Conservation (phyloP, 2,797 vertebrate genomes). For the Molossus molossus region DNA sequence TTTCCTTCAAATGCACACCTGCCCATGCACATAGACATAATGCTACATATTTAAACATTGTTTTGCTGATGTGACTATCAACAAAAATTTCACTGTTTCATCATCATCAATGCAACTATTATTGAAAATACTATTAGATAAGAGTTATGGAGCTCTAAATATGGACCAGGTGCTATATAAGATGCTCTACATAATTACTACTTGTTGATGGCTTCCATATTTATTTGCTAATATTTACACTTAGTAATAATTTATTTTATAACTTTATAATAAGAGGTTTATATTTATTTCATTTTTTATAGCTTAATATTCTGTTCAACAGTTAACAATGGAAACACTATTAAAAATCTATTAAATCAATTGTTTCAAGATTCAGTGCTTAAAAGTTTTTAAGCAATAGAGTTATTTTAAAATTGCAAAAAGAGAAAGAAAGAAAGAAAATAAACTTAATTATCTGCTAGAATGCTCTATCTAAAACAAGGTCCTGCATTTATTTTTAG, state of each 20-base stretch:
- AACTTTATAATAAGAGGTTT: neutral
- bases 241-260: conserved; percentile 12
- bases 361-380: neutral
- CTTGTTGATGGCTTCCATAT: neutral
- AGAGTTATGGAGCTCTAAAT: neutral
- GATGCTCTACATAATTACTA: neutral
- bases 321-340: neutral
- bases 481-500: neutral
- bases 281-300: neutral
- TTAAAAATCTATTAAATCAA: conserved; percentile 21
- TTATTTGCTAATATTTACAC: neutral
- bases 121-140: neutral
- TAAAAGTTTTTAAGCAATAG: neutral
- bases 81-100: neutral
- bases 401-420: neutral
- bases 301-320: neutral
- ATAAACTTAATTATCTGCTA: neutral
- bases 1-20: neutral
- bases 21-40: neutral
- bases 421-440: neutral
- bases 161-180: neutral
- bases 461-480: neutral
- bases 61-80: neutral
- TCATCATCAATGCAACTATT: neutral
- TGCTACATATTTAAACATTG: conserved; percentile 45